Evolutionary conservation across 2,113 vertebrate species (phyloP).

Genomic region (Coturnix japonica): DNA sequence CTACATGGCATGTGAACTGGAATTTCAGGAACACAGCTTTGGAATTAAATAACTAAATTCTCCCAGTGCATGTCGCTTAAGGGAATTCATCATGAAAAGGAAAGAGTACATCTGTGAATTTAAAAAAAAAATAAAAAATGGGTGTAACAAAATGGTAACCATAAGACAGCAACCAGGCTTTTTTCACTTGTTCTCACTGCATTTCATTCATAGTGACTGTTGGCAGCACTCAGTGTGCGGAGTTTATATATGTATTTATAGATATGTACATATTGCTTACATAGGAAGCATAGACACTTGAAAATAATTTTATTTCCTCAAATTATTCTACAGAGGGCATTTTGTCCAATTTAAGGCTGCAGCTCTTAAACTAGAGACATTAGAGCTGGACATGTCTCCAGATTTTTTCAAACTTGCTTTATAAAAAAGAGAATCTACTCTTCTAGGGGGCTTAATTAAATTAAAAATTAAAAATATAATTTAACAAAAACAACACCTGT

Average conservation of each 20-base stretch:
- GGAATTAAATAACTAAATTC: not conserved
- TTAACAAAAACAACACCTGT: not conserved
- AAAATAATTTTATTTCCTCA: slow-evolving; percentile 55
- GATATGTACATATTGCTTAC: slow-evolving; percentile 54
- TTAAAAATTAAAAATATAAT: not conserved
- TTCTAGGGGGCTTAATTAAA: not conserved
- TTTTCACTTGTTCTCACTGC: slow-evolving; percentile 63
- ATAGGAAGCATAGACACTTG: slow-evolving; percentile 51
- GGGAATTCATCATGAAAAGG: slow-evolving; percentile 9
- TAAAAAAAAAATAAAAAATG: not conserved
- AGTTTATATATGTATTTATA: slow-evolving; percentile 66
- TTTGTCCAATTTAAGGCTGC: not conserved
- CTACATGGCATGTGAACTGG: not conserved
- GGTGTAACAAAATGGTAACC: slow-evolving; percentile 41
- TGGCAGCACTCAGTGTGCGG: slow-evolving; percentile 53
- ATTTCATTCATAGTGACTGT: slow-evolving; percentile 69
- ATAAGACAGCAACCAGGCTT: slow-evolving; percentile 53
- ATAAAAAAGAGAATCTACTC: not conserved
- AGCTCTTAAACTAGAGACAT: not conserved
- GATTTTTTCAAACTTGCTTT: not conserved
- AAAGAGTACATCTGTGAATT: slow-evolving; percentile 31
- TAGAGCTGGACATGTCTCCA: not conserved
- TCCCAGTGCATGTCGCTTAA: not conserved
- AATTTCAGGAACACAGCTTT: not conserved
- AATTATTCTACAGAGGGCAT: not conserved